Percentiles rank a stretch among this genome's conserved stretches.
Evolutionary conservation across 2,888 invertebrate genomes (phyloP).

Genomic region (Congeria kusceri): DNA sequence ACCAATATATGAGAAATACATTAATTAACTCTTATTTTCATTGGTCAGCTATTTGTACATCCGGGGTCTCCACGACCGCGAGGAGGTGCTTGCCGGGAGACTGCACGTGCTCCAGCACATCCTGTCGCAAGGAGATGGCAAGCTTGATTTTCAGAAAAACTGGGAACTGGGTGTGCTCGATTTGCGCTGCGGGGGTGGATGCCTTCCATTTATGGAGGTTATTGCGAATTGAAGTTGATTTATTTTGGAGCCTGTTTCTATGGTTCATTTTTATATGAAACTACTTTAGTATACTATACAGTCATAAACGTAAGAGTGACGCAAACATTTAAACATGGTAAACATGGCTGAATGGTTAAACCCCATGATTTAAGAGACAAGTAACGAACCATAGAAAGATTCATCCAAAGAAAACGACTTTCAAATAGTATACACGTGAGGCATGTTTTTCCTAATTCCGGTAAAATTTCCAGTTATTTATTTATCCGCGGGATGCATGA

Average conservation of each 20-base stretch:
- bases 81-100: constrained; percentile 76
- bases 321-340: background rate
- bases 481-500: constrained; percentile 76
- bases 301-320: too few relatives aligned
- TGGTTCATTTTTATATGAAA: background rate
- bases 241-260: background rate
- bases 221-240: background rate
- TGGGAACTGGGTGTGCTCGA: constrained; percentile 74
- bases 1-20: too few relatives aligned
- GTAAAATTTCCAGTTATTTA: constrained; percentile 67
- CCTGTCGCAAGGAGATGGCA: constrained; percentile 66
- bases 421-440: too few relatives aligned
- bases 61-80: constrained; percentile 74
- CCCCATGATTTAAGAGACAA: too few relatives aligned
- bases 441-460: background rate
- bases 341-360: background rate
- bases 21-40: too few relatives aligned
- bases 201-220: constrained; percentile 80
- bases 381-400: too few relatives aligned
- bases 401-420: too few relatives aligned
- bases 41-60: constrained; percentile 75
- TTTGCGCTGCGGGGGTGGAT: constrained; percentile 77
- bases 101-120: constrained; percentile 75
- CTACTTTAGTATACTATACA: too few relatives aligned
- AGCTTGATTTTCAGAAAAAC: constrained; percentile 65